Evolutionary conservation across 92 coral and sea anemone genomes (phyloP), one percentile per base, ranked within the genome.

Genomic region (Epizoanthus stellaris): DNA sequence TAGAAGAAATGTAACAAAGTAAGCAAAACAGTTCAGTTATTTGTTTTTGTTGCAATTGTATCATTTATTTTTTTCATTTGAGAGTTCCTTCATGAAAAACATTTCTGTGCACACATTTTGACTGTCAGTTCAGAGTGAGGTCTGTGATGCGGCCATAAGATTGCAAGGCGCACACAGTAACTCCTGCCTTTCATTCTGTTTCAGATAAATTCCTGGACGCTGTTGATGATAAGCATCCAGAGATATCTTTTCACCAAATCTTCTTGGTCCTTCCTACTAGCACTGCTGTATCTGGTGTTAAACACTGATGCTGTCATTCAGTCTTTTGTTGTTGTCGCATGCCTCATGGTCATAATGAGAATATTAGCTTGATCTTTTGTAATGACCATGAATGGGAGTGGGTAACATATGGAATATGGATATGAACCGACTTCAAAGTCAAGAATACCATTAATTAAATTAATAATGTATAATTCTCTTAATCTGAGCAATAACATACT

Each of bases 101-200:
- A 49, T 49, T 49, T 49, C 56, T 49, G 11, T 49, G 56, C 56
- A 49, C 56, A 49, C 56, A 49, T 77, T 13, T 43, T 39, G 82
- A 77, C 58, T 77, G 68, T 77, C 69, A 77, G 82, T 59, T 77
- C 82, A 38, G 38, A 34, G 13, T 20, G 42, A 77, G 70, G 70
- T 53, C 82, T 77, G 82, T 77, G 82, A 19, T 77, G 82, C 57
- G 19, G 70, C 82, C 67, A 10, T 36, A 58, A 73, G 75, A 34
- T 87, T 75, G 20, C 81, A 87, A 85, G 89, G 91, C 91, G 69
- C 90, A 77, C 95, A 90, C 95, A 92, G 98, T 94, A 92, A 93
- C 91, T 77, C 87, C 81, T 88, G 89, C 93, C 89, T 94, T 84
- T 92, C 87, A 67, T 94, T 94, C 91, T 73, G 85, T 94, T 94